Evolutionary conservation across 2,797 vertebrate genomes (phyloP).

Genomic region (Schizothorax lantsangensis): DNA sequence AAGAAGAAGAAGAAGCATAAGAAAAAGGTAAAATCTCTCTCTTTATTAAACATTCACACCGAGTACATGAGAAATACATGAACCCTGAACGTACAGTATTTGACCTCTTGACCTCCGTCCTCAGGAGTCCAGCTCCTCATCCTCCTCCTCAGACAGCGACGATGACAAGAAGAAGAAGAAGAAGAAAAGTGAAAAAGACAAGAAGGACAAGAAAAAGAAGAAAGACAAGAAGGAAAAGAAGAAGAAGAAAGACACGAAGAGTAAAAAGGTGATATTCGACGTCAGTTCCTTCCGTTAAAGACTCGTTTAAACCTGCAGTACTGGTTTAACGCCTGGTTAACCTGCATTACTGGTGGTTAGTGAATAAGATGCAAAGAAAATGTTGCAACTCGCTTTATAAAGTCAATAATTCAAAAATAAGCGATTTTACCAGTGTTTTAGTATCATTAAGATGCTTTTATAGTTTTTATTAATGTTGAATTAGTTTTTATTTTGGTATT

Average conservation of each 20-base stretch:
- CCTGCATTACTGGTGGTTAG: not conserved
- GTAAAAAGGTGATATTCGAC: conserved; percentile 8
- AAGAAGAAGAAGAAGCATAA: conserved; percentile 28
- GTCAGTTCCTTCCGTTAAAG: not conserved
- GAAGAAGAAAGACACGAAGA: conserved; percentile 3
- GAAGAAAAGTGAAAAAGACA: conserved; percentile 1
- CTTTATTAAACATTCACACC: not conserved
- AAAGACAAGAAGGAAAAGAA: conserved; percentile 23
- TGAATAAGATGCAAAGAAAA: not conserved
- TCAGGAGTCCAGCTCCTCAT: conserved; percentile 33
- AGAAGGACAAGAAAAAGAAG: conserved; percentile 8
- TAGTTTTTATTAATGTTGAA: too few species aligned
- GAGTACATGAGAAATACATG: not conserved
- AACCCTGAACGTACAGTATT: not conserved
- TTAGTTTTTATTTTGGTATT: not conserved
- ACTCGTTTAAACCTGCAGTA: not conserved
- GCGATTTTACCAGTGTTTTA: too few species aligned
- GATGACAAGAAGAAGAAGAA: conserved; percentile 25
- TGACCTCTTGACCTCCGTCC: not conserved
- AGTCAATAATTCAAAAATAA: too few species aligned
- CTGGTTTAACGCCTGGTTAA: not conserved
- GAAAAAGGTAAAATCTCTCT: not conserved
- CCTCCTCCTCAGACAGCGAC: not conserved
- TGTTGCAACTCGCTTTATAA: too few species aligned
- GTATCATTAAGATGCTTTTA: too few species aligned